Evolutionary conservation across 2,797 vertebrate genomes (phyloP), one percentile per base, ranked within the genome.

Genomic region (Eulemur rubriventer): DNA sequence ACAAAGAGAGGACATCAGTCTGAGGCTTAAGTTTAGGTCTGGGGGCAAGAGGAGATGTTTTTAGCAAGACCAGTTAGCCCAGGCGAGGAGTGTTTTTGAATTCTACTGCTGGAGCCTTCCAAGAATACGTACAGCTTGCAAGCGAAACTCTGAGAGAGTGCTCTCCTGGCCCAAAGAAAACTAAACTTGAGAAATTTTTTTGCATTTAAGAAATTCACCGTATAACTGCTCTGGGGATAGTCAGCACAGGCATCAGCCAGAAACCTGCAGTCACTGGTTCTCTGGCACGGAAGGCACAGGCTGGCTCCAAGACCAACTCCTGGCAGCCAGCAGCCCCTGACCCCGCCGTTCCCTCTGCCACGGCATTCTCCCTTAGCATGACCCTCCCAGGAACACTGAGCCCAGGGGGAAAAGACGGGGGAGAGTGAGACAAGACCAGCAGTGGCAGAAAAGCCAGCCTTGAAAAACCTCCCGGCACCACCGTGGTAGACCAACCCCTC

Each of bases 41-140:
- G 4, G 33, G 55, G 28, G 14, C 8, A 4, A 4, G 55, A 2
- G 41, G 14, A 61, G 43, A 57, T 24, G 26, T 59, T 46, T 94
- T 86, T 41, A 48, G 69, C 84, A 97, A 95, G 87, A 80, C 38
- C 48, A 4, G 5, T 52, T 28, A 91, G 9, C 81, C 14, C 35
- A 5, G 10, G 11, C 84, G 14, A 55, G 41, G 38, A 80, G 41
- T 55, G 24, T 16, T 46, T 83, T 84, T 41, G 50, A 82, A 86
- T 28, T 90, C 57, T 67, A 35, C 28, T 78, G 55, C 46, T 61
- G 28, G 30, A 28, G 6, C 4, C 22, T 24, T 24, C 43, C 6
- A 73, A 35, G 24, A 50, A 63, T 80, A 65, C 33, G 72, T 3
- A 67, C 16, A 76, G 41, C 28, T 59, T 65, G 16, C 20, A 63